Conservation (phyloP, 2,797 vertebrate species). For the Falco novaeseelandiae region DNA sequence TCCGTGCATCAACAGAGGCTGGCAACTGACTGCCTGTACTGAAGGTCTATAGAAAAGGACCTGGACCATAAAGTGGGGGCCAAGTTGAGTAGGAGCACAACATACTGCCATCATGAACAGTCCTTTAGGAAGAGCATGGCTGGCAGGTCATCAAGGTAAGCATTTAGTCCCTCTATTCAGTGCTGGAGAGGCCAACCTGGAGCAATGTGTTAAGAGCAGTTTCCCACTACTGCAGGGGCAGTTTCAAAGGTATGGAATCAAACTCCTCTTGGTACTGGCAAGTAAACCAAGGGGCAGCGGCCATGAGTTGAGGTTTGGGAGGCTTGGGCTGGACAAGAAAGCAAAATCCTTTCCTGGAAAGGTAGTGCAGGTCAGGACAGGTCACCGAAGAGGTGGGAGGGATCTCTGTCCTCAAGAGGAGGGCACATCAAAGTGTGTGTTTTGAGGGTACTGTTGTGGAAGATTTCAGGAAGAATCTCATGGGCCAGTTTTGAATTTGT, state of each 20-base stretch:
- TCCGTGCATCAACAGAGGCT: rapidly evolving
- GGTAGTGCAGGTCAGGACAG: not conserved
- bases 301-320: not conserved
- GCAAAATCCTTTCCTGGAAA: not conserved
- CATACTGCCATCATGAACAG: not conserved
- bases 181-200: not conserved
- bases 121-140: not conserved
- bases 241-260: not conserved
- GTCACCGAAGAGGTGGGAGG: not conserved
- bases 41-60: not conserved
- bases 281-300: not conserved
- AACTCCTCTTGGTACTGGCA: not conserved
- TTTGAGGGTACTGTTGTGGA: not conserved
- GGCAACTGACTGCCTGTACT: not conserved
- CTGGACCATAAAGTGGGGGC: not conserved
- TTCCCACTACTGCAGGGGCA: not conserved
- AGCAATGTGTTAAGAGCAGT: not conserved
- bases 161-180: not conserved
- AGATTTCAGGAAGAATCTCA: not conserved
- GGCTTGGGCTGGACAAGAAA: not conserved
- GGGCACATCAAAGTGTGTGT: not conserved
- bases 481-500: not conserved
- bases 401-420: not conserved
- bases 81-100: not conserved
- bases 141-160: not conserved